Base-by-base conservation (phyloP, 2,888 invertebrate genomes). In the Prosapia bicincta region DNA sequence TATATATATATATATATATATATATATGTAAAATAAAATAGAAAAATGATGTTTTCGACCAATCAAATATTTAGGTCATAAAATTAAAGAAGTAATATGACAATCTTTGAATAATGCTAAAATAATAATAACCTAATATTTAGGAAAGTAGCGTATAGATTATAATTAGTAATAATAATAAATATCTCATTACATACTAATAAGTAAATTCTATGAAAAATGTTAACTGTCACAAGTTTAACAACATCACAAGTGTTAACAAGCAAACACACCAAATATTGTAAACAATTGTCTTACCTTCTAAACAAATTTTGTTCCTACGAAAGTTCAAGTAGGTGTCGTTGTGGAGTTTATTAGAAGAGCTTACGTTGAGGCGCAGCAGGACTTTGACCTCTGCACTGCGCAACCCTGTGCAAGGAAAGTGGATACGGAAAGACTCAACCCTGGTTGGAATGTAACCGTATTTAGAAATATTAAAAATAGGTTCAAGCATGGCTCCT, bases 291-390 rank as follows among this genome's bases (percentile, higher is more conserved):
- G n/a, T 81, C 83, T 84, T 83, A 92, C 93, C 93, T 90, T 92
- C 92, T 79, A 93, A 88, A 84, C 96, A 96, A 82, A 95, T 93
- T 87, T 96, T 96, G 85, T 93, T 94, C 80, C 96, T 88, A 83
- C 92, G 92, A 86, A 96, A 93, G 81, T 91, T 89, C 76, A 96
- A 88, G 80, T 88, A 86, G 10, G 93, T 92, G 82, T 91, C 91
- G 83, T 92, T 90, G 84, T 92, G 89, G 82, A 82, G 82, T 10
- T 88, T 87, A 78, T 91, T 90, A 13, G 90, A 90, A 0, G 91
- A 90, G 66, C 92, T 92, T 80, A 96, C 93, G 83, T 94, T 92
- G 81, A 96, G 88, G 84, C 93, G 92, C 83, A 96, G 90, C 78
- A 90, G 90, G 78, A 96, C 91, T 78, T 92, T 90, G 79, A 96